Base-by-base conservation (phyloP, 2,113 vertebrate species). In the Xiphias gladius region DNA sequence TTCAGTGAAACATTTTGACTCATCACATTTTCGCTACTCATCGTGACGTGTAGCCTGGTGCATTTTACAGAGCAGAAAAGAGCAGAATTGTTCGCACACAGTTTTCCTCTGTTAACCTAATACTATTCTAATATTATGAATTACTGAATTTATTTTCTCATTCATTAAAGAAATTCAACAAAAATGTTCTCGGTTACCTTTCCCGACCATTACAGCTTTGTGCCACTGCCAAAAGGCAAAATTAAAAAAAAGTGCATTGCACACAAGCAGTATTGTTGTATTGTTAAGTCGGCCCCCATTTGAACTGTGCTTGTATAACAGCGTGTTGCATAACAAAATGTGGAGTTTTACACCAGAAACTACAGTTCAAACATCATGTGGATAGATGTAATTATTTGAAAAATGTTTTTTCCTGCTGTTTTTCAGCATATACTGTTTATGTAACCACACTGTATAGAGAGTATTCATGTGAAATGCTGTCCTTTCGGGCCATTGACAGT, bases 1-100 rank as follows among this genome's bases (percentile, higher is more conserved):
- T 59, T 52, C 75, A 55, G 55, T 73, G 46, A 20, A 76, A 61
- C 54, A 72, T 41, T 71, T 85, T 50, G 20, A 67, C 37, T 63
- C 39, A 62, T 79, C 41, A 17, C 54, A 41, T 52, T n/a, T 2
- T 24, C 28, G 16, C 20, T 16, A 28, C 41, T 65, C 28, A 57
- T 57, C 32, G 35, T 65, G 20, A 32, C 64, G 20, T 28, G 7
- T 17, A 32, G n/a, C 35, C 41, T 43, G 32, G 12, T 50, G 20
- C 9, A 39, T 61, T 67, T 59, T 35, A 24, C 9, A 35, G 32
- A 35, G 32, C 32, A 35, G 6, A 35, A 35, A 35, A 22, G 24
- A 46, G 24, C 17, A 22, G 19, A 70, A 14, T 11, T 62, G 13
- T 30, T 63, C 22, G 1, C 75, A 55, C 65, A 50, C 55, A 10